These are phyloP conservation scores for Ditylenchus dipsaci DNA, from an alignment of 1,140 invertebrate genomes.

Conservation along the genomic window DNA sequence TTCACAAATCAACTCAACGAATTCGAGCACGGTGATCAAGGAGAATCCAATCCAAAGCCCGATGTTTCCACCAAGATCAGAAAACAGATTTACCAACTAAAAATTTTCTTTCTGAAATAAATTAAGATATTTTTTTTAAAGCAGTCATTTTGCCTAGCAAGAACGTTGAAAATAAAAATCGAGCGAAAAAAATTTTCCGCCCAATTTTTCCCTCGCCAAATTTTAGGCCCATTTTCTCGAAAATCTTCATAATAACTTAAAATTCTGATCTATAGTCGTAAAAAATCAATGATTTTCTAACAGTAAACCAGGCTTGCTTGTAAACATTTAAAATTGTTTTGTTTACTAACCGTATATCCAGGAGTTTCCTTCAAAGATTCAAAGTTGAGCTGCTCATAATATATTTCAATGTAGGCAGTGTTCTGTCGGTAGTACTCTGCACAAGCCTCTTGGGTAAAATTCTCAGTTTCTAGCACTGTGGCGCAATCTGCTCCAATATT, in stretches of 20 bases:
- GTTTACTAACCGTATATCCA: conserved; percentile 51
- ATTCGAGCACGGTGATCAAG: conserved; percentile 54
- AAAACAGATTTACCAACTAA: conserved; percentile 57
- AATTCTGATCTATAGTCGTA: too few relatives aligned
- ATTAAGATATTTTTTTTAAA: too few relatives aligned
- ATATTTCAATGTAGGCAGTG: conserved; percentile 58
- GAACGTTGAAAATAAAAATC: too few relatives aligned
- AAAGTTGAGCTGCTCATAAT: conserved; percentile 57
- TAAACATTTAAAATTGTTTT: too few relatives aligned
- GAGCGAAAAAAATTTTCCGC: not conserved
- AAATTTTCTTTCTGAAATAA: too few relatives aligned
- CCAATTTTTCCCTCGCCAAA: too few relatives aligned
- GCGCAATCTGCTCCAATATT: conserved; percentile 54
- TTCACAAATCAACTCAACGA: conserved; percentile 50
- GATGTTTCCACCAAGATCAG: conserved; percentile 57
- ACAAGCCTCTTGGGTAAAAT: conserved; percentile 40
- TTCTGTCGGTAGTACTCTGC: conserved; percentile 44
- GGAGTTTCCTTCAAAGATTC: conserved; percentile 57
- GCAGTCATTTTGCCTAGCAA: too few relatives aligned
- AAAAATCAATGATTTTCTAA: too few relatives aligned
- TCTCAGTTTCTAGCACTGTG: conserved; percentile 22
- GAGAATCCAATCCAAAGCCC: conserved; percentile 58
- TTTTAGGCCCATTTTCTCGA: too few relatives aligned
- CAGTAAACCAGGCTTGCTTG: too few relatives aligned
- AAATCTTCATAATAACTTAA: too few relatives aligned